These are phyloP conservation scores for Ammodytes marinus DNA, from an alignment of 2,113 vertebrate species.

Conservation along the genomic window DNA sequence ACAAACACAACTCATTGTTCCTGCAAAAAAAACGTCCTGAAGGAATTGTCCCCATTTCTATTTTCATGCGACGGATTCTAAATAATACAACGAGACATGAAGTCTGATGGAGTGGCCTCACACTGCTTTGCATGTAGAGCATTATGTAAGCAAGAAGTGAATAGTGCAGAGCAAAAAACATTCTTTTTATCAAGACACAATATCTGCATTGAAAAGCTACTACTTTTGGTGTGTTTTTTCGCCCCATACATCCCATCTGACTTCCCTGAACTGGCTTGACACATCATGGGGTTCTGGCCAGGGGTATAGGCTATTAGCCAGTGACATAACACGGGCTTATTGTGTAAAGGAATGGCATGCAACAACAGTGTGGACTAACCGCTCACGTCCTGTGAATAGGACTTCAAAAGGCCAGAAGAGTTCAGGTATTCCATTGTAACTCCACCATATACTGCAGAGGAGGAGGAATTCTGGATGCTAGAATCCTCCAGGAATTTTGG, in stretches of 20 bases:
- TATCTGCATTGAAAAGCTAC: constrained; percentile 35
- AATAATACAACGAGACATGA: constrained; percentile 9
- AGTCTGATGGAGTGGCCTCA: not conserved
- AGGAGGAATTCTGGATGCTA: constrained; percentile 43
- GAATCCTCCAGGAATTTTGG: constrained; percentile 59
- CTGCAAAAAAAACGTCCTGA: constrained; percentile 40
- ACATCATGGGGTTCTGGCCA: constrained; percentile 43
- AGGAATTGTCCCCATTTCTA: constrained; percentile 21
- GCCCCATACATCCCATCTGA: not conserved
- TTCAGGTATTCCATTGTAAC: constrained; percentile 68
- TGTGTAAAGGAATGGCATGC: constrained; percentile 60
- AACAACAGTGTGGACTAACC: constrained; percentile 36
- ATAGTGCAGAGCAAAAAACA: constrained; percentile 6
- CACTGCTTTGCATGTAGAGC: constrained; percentile 13
- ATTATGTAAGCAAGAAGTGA: constrained; percentile 40
- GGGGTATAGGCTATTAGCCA: constrained; percentile 17
- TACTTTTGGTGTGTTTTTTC: constrained; percentile 23
- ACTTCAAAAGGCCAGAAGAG: constrained; percentile 51
- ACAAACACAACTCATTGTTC: constrained; percentile 43
- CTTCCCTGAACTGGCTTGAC: constrained; percentile 29
- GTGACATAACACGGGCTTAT: constrained; percentile 66
- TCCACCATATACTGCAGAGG: constrained; percentile 14
- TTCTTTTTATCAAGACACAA: constrained; percentile 11
- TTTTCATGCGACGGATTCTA: not conserved
- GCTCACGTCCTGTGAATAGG: constrained; percentile 34